These are phyloP conservation scores for Mirounga angustirostris DNA, from an alignment of 2,113 vertebrate genomes.

Conservation along the genomic window DNA sequence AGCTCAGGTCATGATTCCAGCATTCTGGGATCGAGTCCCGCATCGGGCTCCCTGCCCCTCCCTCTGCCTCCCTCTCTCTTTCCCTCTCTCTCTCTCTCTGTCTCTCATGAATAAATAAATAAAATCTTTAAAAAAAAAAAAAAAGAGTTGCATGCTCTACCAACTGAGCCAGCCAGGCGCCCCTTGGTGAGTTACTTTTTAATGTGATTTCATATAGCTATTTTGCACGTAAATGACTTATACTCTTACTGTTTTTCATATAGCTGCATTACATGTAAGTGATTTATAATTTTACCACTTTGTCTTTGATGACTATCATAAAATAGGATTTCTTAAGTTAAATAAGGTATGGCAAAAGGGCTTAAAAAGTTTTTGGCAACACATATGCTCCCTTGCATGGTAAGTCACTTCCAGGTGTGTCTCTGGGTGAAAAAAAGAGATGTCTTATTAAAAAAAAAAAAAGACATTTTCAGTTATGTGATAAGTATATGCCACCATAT, in stretches of 20 bases:
- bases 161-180: too few relatives aligned
- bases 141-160: too few relatives aligned
- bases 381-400: neutral
- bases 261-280: neutral
- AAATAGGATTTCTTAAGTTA: conserved; percentile 42
- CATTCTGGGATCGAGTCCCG: too few relatives aligned
- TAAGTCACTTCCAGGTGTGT: neutral
- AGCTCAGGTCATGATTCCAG: too few relatives aligned
- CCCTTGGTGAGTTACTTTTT: too few relatives aligned
- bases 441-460: neutral
- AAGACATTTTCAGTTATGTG: neutral
- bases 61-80: too few relatives aligned
- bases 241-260: neutral
- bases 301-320: conserved; percentile 6
- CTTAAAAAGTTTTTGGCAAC: neutral
- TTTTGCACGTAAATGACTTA: neutral
- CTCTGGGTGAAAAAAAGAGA: neutral
- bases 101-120: too few relatives aligned
- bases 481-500: neutral
- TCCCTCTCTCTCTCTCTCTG: too few relatives aligned
- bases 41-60: too few relatives aligned
- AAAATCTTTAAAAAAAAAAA: too few relatives aligned
- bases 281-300: neutral
- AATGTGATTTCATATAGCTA: neutral
- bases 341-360: neutral